Evolutionary conservation across 2,113 vertebrate species (phyloP), one percentile per base, ranked within the genome.

Genomic region (Arizona elegans): DNA sequence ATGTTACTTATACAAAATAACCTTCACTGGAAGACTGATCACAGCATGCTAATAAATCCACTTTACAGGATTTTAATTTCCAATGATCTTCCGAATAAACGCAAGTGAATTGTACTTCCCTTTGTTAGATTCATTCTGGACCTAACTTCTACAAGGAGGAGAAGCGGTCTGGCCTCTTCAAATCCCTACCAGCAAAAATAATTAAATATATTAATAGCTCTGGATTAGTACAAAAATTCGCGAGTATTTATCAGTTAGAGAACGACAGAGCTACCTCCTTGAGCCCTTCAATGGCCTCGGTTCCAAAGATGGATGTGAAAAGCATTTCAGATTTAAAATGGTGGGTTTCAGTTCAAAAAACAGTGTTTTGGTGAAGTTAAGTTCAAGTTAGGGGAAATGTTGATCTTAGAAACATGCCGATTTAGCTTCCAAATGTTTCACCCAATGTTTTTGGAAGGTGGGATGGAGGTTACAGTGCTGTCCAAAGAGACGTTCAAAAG

Each of bases 71-170:
- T 92, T 95, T 97, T 96, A 89, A 96, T 94, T 96, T 93, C 95
- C 47, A 26, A 94, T 97, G 95, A 95, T 95, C 96, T 96, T 33
- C 94, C 95, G 91, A 90, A 92, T 11, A 24, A 94, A 95, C 97
- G 95, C 91, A n/a, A 50, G 91, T 92, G 95, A 96, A 93, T 6
- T 92, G 90, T 75, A 93, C 91, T 90, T 93, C 94, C 88, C 95
- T 93, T 5, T 91, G 89, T 85, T 95, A 70, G 95, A 92, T 94
- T 94, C 23, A 94, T 85, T 24, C 8, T 15, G 0, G 17, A 11
- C 90, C 93, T 94, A 23, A 95, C 91, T 59, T 21, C 94, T 92
- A 38, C 2, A 93, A 10, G 29, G 92, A 2, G 52, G 38, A 3
- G 43, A 1, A 53, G n/a, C 43, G 54, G 5, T 59, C 9, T 26